Evolutionary conservation across 2,113 vertebrate species (phyloP), one percentile per base, ranked within the genome.

Genomic region (Apodemus sylvaticus): DNA sequence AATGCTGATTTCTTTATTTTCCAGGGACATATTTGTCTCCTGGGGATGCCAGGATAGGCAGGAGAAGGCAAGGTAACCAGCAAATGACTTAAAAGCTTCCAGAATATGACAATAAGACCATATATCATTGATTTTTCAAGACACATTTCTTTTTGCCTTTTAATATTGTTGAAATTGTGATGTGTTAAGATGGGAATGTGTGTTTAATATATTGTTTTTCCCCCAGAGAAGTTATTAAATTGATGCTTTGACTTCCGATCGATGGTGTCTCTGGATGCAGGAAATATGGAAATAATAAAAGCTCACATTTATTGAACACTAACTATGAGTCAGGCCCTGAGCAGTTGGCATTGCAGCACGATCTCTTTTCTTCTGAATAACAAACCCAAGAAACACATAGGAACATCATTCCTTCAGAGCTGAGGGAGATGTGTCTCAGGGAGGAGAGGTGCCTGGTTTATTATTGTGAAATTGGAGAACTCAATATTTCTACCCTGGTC

Each of bases 281-380:
- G 93, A 97, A 97, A 97, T 98, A 95, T 76, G 95, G 91, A 96
- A 95, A 97, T 97, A 96, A 97, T 93, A 92, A 97, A 97, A 95
- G 94, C 94, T 91, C 95, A 42, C 97, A 89, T 95, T 91, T 97
- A 96, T 97, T 36, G 96, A 95, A 91, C 82, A 34, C 86, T 81
- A 87, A 95, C 74, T 53, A 42, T 48, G 93, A 97, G 92, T 92
- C 91, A 83, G 95, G 70, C n/a, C 74, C 62, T 42, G 86, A 89
- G 85, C 1, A 14, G 64, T 20, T 7, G 1, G 22, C 51, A 2
- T 39, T 74, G 36, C 29, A 77, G 82, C 76, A 7, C 6, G 31
- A 34, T 66, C 73, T 96, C 34, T 51, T 91, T 93, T 76, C 22
- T 89, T 74, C 73, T 85, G 73, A 62, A 51, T 78, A 77, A 77